A percentile compares a stretch with the other conserved stretches of the same genome.
These are phyloP conservation scores for Dasypolia templi DNA, from an alignment of 2,888 invertebrate genomes.

Conservation along the genomic window DNA sequence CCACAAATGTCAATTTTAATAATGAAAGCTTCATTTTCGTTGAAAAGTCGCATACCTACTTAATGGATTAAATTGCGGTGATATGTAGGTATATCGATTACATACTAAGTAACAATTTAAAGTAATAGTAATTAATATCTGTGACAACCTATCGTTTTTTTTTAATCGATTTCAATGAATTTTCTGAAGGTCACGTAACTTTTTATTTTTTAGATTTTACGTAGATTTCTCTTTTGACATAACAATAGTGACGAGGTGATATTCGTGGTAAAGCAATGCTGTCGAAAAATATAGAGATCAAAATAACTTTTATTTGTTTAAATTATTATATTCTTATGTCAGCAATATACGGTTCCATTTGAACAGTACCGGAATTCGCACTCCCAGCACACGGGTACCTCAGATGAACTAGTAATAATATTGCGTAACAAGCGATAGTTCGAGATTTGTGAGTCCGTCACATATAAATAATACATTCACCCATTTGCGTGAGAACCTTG, in stretches of 20 bases:
- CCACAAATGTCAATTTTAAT: constrained; percentile 18
- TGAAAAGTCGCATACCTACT: neutral
- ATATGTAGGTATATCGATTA: constrained; percentile 1
- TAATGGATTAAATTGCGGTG: constrained; percentile 4
- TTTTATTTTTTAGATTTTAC: neutral
- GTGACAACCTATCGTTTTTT: neutral
- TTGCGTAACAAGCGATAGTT: constrained; percentile 41
- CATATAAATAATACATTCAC: constrained; percentile 50
- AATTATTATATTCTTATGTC: neutral
- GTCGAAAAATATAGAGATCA: neutral
- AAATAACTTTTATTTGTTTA: neutral
- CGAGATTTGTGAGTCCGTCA: constrained; percentile 21
- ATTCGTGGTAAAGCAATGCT: neutral
- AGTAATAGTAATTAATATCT: constrained; percentile 22
- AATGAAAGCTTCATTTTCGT: constrained; percentile 24
- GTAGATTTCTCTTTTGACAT: constrained; percentile 10
- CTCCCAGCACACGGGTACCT: neutral
- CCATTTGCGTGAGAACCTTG: constrained; percentile 59
- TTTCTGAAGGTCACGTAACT: neutral
- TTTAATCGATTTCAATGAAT: constrained; percentile 2
- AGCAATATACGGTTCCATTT: neutral
- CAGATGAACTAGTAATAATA: constrained; percentile 18
- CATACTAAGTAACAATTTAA: constrained; percentile 2
- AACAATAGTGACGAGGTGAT: neutral
- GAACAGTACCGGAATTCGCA: constrained; percentile 1